A percentile compares a stretch with the other conserved stretches of the same genome.
These are phyloP conservation scores for Eidolon dupreanum DNA, from an alignment of 2,797 vertebrate genomes.

Conservation along the genomic window DNA sequence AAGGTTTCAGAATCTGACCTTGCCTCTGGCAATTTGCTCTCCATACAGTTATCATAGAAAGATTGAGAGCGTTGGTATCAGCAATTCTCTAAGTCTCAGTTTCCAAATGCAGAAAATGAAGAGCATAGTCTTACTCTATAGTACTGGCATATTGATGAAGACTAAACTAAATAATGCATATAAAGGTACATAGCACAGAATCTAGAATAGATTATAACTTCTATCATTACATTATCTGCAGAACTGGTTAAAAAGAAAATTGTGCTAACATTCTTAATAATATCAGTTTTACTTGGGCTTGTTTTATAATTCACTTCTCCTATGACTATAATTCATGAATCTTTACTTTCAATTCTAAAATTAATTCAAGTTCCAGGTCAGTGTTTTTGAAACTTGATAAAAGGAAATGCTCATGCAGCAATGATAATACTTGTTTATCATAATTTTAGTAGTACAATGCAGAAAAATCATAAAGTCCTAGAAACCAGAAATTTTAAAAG, in stretches of 20 bases:
- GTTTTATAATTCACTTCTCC: neutral
- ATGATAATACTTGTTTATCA: neutral
- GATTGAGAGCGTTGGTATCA: neutral
- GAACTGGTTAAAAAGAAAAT: neutral
- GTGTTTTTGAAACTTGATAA: conserved; percentile 28
- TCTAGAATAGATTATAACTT: neutral
- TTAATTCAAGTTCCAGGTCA: neutral
- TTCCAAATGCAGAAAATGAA: neutral
- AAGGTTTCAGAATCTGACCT: neutral
- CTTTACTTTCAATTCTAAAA: conserved; percentile 53
- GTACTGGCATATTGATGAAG: neutral
- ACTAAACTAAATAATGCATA: neutral
- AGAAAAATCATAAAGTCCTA: neutral
- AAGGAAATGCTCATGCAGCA: neutral
- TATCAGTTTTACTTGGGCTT: neutral
- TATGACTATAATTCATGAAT: neutral
- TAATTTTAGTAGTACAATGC: neutral
- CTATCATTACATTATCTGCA: neutral
- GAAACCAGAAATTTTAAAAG: neutral
- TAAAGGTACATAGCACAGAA: neutral
- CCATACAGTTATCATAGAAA: neutral
- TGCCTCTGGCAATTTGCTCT: neutral
- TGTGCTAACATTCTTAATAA: neutral
- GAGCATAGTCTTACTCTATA: neutral
- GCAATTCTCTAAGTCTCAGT: neutral